These are phyloP conservation scores for human DNA, from an alignment of 2,113 vertebrate species.

Conservation along the genomic window DNA sequence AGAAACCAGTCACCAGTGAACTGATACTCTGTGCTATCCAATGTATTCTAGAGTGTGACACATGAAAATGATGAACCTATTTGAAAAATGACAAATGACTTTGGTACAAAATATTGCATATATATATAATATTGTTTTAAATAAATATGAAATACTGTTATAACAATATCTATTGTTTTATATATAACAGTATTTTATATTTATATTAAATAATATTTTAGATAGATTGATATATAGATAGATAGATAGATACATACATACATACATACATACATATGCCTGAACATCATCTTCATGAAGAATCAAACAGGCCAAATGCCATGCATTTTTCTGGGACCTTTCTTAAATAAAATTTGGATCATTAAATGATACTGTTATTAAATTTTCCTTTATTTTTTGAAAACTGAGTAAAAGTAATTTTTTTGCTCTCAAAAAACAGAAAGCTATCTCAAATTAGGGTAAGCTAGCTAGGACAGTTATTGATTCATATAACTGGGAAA, in stretches of 20 bases:
- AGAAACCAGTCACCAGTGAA: not conserved
- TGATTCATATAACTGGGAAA: not conserved
- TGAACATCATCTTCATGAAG: not conserved
- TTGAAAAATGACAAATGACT: not conserved
- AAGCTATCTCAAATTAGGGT: not conserved
- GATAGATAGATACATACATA: too few species aligned
- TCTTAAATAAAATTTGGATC: not conserved
- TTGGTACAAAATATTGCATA: not conserved
- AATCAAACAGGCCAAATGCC: not conserved
- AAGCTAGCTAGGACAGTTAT: not conserved
- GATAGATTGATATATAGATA: too few species aligned
- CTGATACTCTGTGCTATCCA: not conserved
- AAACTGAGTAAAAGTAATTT: not conserved
- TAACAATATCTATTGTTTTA: not conserved
- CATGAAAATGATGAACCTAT: not conserved
- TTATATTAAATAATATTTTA: too few species aligned
- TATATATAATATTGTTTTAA: not conserved
- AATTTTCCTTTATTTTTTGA: not conserved
- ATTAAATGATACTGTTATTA: not conserved
- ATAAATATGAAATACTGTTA: too few species aligned
- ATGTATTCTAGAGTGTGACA: not conserved
- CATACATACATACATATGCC: too few species aligned
- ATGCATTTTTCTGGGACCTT: not conserved
- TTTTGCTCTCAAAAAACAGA: not conserved
- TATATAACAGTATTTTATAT: too few species aligned